Evolutionary conservation across 2,888 invertebrate species (phyloP), one percentile per base, ranked within the genome.

Genomic region (Ormyrus rosae): DNA sequence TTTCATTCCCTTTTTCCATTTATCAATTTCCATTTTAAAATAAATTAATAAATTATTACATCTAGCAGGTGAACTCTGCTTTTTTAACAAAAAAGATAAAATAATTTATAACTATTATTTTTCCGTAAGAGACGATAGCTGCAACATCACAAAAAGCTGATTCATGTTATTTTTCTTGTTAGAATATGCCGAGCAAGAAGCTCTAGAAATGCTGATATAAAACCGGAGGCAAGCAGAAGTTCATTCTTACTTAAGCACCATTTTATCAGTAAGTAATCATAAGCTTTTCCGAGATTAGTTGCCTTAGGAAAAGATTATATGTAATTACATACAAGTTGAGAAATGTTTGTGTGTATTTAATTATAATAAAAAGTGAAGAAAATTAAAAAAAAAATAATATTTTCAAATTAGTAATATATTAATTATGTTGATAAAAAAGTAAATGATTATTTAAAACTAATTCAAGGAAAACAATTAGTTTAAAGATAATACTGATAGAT

Each of bases 121-220:
- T 82, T 79, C 70, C 75, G 74, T 70, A 67, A 81, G 82, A 82
- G 69, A 83, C 83, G 76, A 34, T 34, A 84, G 78, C 84, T 82
- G 81, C 80, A 84, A 84, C 70, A 77, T 84, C 77, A 85, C 82
- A 84, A 83, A 80, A 85, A 86, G 85, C 85, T 82, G 77, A 67
- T 55, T 68, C 67, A 76, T 81, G 83, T 86, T 86, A 84, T 84
- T 68, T 81, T 55, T 51, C 65, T 82, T 82, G 70, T 83, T 82
- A 82, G 64, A 82, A 58, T 81, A 68, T 77, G 76, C 76, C 61
- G 64, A 78, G 64, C 50, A 56, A 78, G 11, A 73, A 34, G 34
- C 61, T 79, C n/a, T 63, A 73, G 63, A 75, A 78, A 74, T 78
- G 74, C 78, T 78, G 13, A 67, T 68, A 77, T 45, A 78, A 75